Conservation (phyloP, 1,140 invertebrate species). For the Micrasema longulum region DNA sequence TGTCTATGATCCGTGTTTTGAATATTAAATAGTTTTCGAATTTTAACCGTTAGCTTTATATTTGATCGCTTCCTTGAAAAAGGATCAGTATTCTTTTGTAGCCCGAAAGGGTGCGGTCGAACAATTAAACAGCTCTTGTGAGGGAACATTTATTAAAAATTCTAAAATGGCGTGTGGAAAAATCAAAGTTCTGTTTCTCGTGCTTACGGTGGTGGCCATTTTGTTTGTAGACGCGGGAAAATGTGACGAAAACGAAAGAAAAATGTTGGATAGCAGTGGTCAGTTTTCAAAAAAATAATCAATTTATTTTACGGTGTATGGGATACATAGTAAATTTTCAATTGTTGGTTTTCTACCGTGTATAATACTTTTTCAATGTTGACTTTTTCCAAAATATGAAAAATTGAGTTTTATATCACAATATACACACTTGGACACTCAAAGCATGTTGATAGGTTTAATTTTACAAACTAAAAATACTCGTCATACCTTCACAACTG, state of each 20-base stretch:
- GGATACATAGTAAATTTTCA: no score
- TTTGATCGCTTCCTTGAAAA: not conserved
- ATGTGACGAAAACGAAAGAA: constrained; percentile 15
- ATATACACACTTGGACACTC: no score
- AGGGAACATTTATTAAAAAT: not conserved
- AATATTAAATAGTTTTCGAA: constrained; percentile 36
- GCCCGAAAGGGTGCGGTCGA: not conserved
- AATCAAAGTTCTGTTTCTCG: constrained; percentile 25
- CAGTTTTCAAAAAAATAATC: constrained; percentile 1
- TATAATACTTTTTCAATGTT: no score
- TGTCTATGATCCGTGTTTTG: constrained; percentile 23
- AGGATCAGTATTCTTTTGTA: constrained; percentile 29
- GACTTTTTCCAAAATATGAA: no score
- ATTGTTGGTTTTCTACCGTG: no score
- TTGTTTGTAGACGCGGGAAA: constrained; percentile 32
- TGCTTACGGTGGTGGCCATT: constrained; percentile 16
- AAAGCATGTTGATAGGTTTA: no score
- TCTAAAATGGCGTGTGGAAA: constrained; percentile 22
- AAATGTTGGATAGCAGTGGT: constrained; percentile 12
- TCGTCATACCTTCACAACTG: no score
- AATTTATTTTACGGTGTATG: no score
- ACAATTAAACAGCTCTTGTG: not conserved
- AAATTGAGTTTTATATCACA: no score
- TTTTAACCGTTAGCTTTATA: constrained; percentile 35
- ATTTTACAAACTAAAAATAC: no score